Evolutionary conservation across 2,797 vertebrate species (phyloP).

Genomic region (Alcedo quadribrachys): DNA sequence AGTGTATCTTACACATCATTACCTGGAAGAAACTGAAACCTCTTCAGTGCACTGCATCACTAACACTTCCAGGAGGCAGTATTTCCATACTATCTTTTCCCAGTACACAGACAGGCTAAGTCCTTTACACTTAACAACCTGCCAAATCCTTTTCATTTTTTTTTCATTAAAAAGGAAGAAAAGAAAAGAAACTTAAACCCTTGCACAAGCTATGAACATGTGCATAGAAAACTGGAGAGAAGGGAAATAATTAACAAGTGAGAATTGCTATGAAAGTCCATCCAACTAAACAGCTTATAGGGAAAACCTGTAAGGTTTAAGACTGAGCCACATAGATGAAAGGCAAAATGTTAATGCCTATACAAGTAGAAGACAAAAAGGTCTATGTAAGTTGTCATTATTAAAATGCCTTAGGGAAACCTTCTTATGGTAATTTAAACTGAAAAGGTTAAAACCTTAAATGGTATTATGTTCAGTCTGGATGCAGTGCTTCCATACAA

Average conservation of each 20-base stretch:
- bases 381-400: conserved; percentile 66
- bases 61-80: not conserved
- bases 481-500: conserved; percentile 9
- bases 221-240: conserved; percentile 32
- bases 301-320: conserved; percentile 62
- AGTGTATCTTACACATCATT: not conserved
- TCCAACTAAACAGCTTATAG: conserved; percentile 63
- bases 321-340: conserved; percentile 55
- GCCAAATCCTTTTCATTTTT: conserved; percentile 36
- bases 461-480: conserved; percentile 39
- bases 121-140: conserved; percentile 38
- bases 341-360: conserved; percentile 64
- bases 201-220: conserved; percentile 34
- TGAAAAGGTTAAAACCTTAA: conserved; percentile 71
- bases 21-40: not conserved
- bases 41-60: not conserved
- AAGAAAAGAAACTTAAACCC: conserved; percentile 50
- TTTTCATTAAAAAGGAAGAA: conserved; percentile 8
- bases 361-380: conserved; percentile 65
- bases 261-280: conserved; percentile 42
- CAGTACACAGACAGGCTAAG: not conserved
- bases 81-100: not conserved
- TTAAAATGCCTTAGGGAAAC: conserved; percentile 65
- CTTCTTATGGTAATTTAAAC: conserved; percentile 68
- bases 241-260: conserved; percentile 63